These are phyloP conservation scores for Ophion ellenae DNA, from an alignment of 2,888 invertebrate species.

Conservation along the genomic window DNA sequence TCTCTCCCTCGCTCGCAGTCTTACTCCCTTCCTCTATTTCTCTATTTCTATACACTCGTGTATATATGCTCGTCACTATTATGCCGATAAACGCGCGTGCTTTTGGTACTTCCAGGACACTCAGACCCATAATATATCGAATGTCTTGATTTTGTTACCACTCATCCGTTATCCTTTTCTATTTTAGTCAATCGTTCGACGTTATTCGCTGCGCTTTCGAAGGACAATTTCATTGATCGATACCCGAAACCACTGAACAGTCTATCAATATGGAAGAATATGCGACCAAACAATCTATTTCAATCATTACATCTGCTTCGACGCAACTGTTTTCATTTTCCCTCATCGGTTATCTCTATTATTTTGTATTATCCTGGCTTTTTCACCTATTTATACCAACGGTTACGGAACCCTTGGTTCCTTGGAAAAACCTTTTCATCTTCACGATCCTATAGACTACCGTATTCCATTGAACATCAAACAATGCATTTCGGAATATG, in stretches of 20 bases:
- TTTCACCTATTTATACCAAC: neutral
- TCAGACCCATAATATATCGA: slow-evolving; percentile 45
- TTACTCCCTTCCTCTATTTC: neutral
- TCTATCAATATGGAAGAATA: too few species aligned
- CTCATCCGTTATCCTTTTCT: slow-evolving; percentile 54
- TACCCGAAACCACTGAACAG: neutral
- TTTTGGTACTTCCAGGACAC: slow-evolving; percentile 40
- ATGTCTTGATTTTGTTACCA: slow-evolving; percentile 53
- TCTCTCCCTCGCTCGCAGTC: neutral
- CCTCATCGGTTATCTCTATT: neutral
- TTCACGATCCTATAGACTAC: too few species aligned
- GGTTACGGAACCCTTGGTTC: neutral
- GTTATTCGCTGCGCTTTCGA: slow-evolving; percentile 20
- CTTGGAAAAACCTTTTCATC: too few species aligned
- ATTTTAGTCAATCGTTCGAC: slow-evolving; percentile 52
- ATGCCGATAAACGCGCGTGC: slow-evolving; percentile 26
- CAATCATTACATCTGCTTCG: too few species aligned
- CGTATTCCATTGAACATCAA: too few species aligned
- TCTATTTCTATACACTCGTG: neutral
- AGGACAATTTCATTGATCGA: neutral
- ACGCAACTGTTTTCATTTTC: too few species aligned
- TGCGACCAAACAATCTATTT: too few species aligned
- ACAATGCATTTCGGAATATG: too few species aligned
- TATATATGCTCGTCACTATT: neutral
- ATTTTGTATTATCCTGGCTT: neutral